These are phyloP conservation scores for Hyperoplus immaculatus DNA, from an alignment of 2,797 vertebrate genomes.

Conservation along the genomic window DNA sequence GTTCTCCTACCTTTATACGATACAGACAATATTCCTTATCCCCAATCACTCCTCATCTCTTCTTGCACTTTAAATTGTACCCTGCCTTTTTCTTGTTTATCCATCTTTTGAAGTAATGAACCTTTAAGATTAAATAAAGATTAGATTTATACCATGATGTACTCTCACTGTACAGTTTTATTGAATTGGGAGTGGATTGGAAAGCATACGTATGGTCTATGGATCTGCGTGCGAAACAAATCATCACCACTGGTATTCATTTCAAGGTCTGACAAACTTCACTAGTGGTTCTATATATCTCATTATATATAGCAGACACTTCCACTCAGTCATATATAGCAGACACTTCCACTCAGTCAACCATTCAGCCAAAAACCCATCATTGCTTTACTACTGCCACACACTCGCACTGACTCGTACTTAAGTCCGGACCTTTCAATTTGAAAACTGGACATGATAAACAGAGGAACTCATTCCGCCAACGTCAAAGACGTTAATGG, in stretches of 20 bases:
- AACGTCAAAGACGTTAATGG: slow-evolving; percentile 4
- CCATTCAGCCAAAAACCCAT: not conserved
- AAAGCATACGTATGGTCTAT: slow-evolving; percentile 14
- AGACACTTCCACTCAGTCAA: not conserved
- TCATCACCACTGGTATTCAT: slow-evolving; percentile 9
- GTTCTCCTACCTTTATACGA: slow-evolving; percentile 44
- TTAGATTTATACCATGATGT: slow-evolving; percentile 81
- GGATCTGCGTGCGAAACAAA: slow-evolving; percentile 19
- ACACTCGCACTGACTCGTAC: not conserved
- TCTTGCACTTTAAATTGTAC: slow-evolving; percentile 83
- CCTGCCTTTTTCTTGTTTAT: slow-evolving; percentile 59
- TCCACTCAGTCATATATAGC: too few relatives aligned
- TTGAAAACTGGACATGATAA: not conserved
- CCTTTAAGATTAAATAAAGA: slow-evolving; percentile 86
- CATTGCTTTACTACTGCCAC: not conserved
- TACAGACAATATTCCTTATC: slow-evolving; percentile 45
- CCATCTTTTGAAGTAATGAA: slow-evolving; percentile 73
- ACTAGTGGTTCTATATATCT: not conserved
- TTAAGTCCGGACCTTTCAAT: not conserved
- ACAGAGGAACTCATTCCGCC: not conserved
- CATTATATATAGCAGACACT: not conserved
- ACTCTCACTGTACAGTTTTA: slow-evolving; percentile 73
- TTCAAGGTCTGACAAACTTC: slow-evolving; percentile 7
- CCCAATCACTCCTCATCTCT: slow-evolving; percentile 60
- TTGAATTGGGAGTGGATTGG: slow-evolving; percentile 55